A percentile compares a stretch with the other conserved stretches of the same genome.
These are phyloP conservation scores for Andrena haemorrhoa DNA, from an alignment of 2,888 invertebrate species.

Conservation along the genomic window DNA sequence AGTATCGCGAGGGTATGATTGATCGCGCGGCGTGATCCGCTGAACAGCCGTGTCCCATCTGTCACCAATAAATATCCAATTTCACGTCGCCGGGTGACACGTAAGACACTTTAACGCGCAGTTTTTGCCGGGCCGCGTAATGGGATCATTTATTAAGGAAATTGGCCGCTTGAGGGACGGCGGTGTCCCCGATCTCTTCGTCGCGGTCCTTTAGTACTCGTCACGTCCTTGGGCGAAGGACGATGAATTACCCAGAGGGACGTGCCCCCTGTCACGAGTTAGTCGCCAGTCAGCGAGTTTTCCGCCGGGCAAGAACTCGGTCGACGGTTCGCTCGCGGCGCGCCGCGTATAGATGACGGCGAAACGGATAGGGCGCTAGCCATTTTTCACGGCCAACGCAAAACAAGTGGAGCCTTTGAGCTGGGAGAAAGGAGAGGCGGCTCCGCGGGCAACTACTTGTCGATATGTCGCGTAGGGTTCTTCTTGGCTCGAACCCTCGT, in stretches of 20 bases:
- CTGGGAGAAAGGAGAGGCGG: neutral
- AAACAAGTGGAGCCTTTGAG: slow-evolving; percentile 52
- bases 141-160: slow-evolving; percentile 84
- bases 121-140: slow-evolving; percentile 80
- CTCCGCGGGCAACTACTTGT: slow-evolving; percentile 41
- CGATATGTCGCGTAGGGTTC: slow-evolving; percentile 57
- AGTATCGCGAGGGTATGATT: slow-evolving; percentile 81
- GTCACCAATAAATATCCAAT: slow-evolving; percentile 85
- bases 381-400: slow-evolving; percentile 63
- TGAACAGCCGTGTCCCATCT: slow-evolving; percentile 83
- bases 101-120: slow-evolving; percentile 83
- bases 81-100: slow-evolving; percentile 83
- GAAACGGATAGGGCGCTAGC: slow-evolving; percentile 47
- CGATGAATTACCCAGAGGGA: slow-evolving; percentile 55
- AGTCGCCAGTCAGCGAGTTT: slow-evolving; percentile 2
- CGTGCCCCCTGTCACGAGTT: slow-evolving; percentile 33
- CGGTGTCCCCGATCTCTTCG: slow-evolving; percentile 63
- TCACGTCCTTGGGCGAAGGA: slow-evolving; percentile 49
- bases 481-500: slow-evolving; percentile 11
- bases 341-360: slow-evolving; percentile 40
- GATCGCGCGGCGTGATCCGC: slow-evolving; percentile 81
- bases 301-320: neutral
- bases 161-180: slow-evolving; percentile 74
- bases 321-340: slow-evolving; percentile 13
- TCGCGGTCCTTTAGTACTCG: slow-evolving; percentile 49